Evolutionary conservation across 2,888 invertebrate species (phyloP).

Genomic region (Polyommatus icarus): DNA sequence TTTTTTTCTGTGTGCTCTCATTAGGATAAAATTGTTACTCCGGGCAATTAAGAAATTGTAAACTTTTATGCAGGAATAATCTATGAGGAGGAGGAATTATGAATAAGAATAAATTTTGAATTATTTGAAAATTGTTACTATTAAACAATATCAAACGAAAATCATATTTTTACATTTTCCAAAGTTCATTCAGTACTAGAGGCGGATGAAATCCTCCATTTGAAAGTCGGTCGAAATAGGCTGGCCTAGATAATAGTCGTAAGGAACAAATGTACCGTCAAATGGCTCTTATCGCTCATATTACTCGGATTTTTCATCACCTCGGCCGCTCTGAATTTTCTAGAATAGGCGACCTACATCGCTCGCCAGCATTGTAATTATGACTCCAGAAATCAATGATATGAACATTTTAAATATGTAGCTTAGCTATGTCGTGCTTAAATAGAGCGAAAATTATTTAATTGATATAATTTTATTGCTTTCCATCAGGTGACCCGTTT

Average conservation of each 20-base stretch:
- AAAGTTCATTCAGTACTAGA: not conserved
- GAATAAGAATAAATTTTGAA: not conserved
- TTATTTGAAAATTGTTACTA: too few relatives aligned
- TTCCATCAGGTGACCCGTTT: too few relatives aligned
- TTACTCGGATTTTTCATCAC: slow-evolving; percentile 4
- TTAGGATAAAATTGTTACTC: too few relatives aligned
- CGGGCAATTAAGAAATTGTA: too few relatives aligned
- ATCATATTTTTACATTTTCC: not conserved
- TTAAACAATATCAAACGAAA: not conserved
- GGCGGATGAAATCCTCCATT: not conserved
- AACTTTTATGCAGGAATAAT: too few relatives aligned
- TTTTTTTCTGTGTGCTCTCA: too few relatives aligned
- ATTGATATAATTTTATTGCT: too few relatives aligned
- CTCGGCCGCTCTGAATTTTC: not conserved
- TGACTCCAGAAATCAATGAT: not conserved
- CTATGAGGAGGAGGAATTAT: too few relatives aligned
- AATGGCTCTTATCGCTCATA: not conserved
- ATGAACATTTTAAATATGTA: not conserved
- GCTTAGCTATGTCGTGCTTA: too few relatives aligned
- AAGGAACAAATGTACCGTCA: slow-evolving; percentile 18
- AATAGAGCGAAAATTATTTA: too few relatives aligned
- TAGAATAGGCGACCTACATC: not conserved
- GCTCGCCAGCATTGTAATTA: not conserved
- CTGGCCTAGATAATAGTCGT: slow-evolving; percentile 3
- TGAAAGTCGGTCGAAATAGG: not conserved